These are phyloP conservation scores for Aspiorhynchus laticeps DNA, from an alignment of 2,113 vertebrate genomes.

Conservation along the genomic window DNA sequence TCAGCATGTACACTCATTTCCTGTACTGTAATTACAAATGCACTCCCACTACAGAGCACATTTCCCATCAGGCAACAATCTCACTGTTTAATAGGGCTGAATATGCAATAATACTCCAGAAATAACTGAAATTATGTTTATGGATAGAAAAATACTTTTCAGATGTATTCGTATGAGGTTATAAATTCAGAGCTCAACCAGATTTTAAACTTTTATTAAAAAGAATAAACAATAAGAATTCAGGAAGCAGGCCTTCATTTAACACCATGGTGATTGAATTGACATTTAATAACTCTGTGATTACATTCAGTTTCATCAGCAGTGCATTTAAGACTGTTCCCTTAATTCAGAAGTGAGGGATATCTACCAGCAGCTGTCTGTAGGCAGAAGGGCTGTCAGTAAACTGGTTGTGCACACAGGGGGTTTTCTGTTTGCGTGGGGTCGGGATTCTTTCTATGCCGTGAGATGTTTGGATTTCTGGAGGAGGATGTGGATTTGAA, in stretches of 20 bases:
- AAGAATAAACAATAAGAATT: not conserved
- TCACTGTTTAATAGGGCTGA: not conserved
- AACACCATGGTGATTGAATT: not conserved
- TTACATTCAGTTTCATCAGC: conserved; percentile 31
- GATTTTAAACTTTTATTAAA: not conserved
- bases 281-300: not conserved
- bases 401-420: not conserved
- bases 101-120: not conserved
- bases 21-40: conserved; percentile 4
- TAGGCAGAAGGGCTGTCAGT: not conserved
- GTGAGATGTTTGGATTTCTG: conserved; percentile 3
- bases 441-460: not conserved
- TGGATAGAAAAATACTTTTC: not conserved
- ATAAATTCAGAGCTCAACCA: not conserved
- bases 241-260: not conserved
- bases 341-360: conserved; percentile 21
- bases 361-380: not conserved
- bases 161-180: not conserved
- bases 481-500: not conserved
- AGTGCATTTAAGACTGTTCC: not conserved
- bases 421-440: not conserved
- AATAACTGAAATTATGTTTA: not conserved
- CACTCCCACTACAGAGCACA: not conserved
- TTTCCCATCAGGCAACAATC: not conserved
- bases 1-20: conserved; percentile 7